Base-by-base conservation (phyloP, 2,888 invertebrate genomes). In the Tyria jacobaeae region DNA sequence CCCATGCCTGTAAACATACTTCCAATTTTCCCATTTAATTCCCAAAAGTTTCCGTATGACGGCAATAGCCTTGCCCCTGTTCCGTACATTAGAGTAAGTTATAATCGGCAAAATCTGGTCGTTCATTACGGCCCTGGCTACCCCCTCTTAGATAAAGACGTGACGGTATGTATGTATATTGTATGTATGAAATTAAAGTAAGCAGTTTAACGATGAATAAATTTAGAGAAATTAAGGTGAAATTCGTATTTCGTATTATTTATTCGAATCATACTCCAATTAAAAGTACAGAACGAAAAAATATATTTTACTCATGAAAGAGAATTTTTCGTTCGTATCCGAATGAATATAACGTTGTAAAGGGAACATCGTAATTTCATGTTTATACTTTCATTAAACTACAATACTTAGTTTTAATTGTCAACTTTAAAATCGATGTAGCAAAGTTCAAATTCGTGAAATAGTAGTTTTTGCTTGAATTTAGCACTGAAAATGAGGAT, bases 281-380 rank as follows among this genome's bases (percentile, higher is more conserved):
- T 44, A 44, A 17, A 39, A 3, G n/a, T 39, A 15, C n/a, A 39
- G 4, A 12, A 44, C 10, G 12, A 21, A 12, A n/a, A n/a, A n/a
- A n/a, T n/a, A n/a, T n/a, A n/a, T n/a, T n/a, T n/a, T n/a, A n/a
- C n/a, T n/a, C n/a, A n/a, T 2, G 10, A 73, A 66, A 67, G 63
- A 70, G 63, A 67, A 70, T 65, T 66, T 65, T 76, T 65, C 71
- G 48, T 63, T 70, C 71, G 70, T 67, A 62, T 66, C 75, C 60
- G 60, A 59, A 31, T 62, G 54, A 62, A 70, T 60, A 60, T 60
- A 60, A 62, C 35, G 60, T 48, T 27, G 62, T 51, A 54, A 39
- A 64, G 64, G 58, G 65, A 74, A 62, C 60, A 66, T 74, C 60
- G 66, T 70, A 53, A 70, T 64, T 63, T 67, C 64, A 74, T 60